Conservation (phyloP, 2,797 vertebrate species). For the Gymnopithys bicolor region DNA sequence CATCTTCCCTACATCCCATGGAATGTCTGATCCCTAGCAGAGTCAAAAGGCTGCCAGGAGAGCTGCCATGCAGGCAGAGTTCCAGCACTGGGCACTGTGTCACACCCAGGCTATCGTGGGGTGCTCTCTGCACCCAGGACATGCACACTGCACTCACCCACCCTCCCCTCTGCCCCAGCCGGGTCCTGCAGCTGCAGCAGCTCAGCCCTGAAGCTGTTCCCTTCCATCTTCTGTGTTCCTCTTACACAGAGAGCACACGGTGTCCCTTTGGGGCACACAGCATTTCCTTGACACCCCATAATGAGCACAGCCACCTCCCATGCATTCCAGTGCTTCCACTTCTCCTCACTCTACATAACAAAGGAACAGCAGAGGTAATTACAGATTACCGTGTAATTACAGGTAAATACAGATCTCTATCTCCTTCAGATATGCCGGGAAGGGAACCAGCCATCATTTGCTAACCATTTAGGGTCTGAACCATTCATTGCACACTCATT, state of each 20-base stretch:
- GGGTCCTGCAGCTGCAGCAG: not conserved
- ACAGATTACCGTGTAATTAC: not conserved
- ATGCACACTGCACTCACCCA: not conserved
- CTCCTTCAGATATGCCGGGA: not conserved
- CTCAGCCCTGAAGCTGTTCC: not conserved
- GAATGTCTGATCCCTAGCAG: not conserved
- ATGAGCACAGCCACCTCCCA: not conserved
- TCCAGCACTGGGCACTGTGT: not conserved
- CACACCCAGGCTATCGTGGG: not conserved
- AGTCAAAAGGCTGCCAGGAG: not conserved
- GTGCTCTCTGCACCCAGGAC: not conserved
- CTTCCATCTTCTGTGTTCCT: not conserved
- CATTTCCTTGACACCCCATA: not conserved
- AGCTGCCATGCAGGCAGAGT: not conserved
- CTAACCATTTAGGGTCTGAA: not conserved
- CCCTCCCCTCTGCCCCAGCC: not conserved
- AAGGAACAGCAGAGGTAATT: not conserved
- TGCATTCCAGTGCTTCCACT: fast-evolving
- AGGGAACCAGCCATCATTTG: not conserved
- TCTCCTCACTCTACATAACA: not conserved
- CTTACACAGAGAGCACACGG: not conserved
- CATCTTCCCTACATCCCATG: fast-evolving
- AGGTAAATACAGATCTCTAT: not conserved
- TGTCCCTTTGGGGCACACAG: fast-evolving
- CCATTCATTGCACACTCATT: not conserved